Percentiles rank a stretch among this genome's conserved stretches.
phyloP scores from a whole-genome alignment of 2,888 invertebrate genomes.

The Tiliacea citrago region DNA sequence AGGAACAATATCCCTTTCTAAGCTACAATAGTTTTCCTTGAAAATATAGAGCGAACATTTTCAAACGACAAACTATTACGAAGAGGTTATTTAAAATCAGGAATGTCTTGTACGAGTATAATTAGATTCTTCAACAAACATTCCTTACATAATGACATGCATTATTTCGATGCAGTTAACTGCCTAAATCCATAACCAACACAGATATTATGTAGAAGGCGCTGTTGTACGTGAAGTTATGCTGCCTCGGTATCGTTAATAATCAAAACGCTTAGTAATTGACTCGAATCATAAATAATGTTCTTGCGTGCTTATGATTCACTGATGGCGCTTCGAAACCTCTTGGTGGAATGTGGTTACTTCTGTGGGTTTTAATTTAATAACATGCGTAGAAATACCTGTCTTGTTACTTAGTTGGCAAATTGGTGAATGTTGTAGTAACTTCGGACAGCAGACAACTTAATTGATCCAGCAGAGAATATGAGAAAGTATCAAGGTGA shows the following conservation, averaged over 20 bases:
- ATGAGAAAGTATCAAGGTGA: not conserved
- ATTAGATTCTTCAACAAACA: constrained; percentile 3
- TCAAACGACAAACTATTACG: not conserved
- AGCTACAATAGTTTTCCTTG: not conserved
- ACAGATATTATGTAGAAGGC: constrained; percentile 49
- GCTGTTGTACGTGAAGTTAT: constrained; percentile 50
- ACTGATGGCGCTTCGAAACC: constrained; percentile 53
- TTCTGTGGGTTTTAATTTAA: constrained; percentile 24
- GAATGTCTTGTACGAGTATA: not conserved
- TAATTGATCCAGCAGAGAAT: not conserved
- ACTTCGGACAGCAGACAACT: not conserved
- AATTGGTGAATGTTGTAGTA: constrained; percentile 14
- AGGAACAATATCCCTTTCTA: not conserved
- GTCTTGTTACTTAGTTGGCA: constrained; percentile 26
- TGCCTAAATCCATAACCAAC: constrained; percentile 40
- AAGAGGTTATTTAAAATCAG: not conserved
- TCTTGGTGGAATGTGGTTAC: constrained; percentile 56
- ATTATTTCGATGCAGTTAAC: constrained; percentile 23
- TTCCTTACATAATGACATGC: constrained; percentile 37
- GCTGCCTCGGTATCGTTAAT: constrained; percentile 47
- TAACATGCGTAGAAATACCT: constrained; percentile 37
- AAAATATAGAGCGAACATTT: not conserved
- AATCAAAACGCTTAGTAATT: constrained; percentile 44
- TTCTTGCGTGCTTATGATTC: constrained; percentile 56
- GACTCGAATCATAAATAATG: constrained; percentile 57